Evolutionary conservation across 2,888 invertebrate genomes (phyloP), one percentile per base, ranked within the genome.

Genomic region (Meloe dianella): DNA sequence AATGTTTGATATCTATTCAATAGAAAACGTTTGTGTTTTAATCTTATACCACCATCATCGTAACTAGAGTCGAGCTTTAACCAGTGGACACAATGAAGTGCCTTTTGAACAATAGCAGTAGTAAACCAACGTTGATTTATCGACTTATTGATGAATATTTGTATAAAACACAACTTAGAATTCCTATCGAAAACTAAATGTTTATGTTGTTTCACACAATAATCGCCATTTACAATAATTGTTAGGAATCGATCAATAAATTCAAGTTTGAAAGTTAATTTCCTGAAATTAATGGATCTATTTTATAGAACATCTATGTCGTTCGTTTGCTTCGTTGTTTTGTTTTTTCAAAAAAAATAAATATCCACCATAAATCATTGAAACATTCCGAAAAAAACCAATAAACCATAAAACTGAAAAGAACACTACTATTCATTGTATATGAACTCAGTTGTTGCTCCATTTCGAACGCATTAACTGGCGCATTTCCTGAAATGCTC

Each of bases 401-500:
- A 63, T 63, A 63, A 63, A 66, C 38, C 17, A 51, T 41, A 60
- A 59, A 30, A 60, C 29, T 63, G 63, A 67, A 69, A 68, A 60
- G 61, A 61, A 47, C 63, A 61, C 64, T 66, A 68, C 3, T n/a
- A 38, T 32, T 32, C 32, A 10, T 32, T 10, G n/a, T 32, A 9
- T 10, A 9, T 32, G 5, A 9, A 8, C 9, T 3, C 2, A 12
- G 20, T 47, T 20, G 47, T 38, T 32, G 38, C 69, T 66, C 63
- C 69, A 74, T 74, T 72, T 66, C 57, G 69, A 67, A 70, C 64
- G 67, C 74, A 74, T 73, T 74, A 73, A 71, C 68, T 63, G 68
- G 70, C 66, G 69, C 71, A 69, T 74, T 74, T 76, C 74, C 73
- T 74, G 71, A 72, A 74, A 66, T 68, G 73, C 68, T 72, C 72